Conservation (phyloP, 2,888 invertebrate species). For the Archips crataeganus region DNA sequence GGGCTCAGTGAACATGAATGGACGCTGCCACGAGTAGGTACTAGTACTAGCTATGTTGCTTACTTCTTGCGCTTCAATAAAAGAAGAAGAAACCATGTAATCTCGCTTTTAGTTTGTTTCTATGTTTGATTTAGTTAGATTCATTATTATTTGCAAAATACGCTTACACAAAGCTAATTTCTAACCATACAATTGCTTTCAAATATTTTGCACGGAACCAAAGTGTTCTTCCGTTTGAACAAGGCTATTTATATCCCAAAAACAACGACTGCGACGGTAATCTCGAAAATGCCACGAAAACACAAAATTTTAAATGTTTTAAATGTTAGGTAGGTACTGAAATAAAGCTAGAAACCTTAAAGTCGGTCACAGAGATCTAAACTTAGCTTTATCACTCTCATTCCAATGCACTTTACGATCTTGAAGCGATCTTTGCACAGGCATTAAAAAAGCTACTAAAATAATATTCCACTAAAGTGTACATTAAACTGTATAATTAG, state of each 20-base stretch:
- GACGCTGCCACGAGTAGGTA: conserved; percentile 1
- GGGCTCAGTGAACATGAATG: conserved; percentile 35
- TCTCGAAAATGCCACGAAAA: neutral
- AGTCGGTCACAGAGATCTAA: conserved; percentile 49
- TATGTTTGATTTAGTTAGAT: neutral
- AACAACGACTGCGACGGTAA: neutral
- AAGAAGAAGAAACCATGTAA: neutral
- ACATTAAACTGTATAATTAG: neutral
- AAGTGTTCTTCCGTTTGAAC: neutral
- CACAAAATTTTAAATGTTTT: conserved; percentile 2
- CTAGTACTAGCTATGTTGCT: conserved; percentile 19
- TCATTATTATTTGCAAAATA: neutral
- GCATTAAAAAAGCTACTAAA: conserved; percentile 49
- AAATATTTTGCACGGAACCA: neutral
- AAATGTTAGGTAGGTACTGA: too few relatives aligned
- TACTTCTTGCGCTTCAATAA: neutral
- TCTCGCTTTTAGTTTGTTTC: neutral
- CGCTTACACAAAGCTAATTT: too few relatives aligned
- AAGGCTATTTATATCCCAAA: neutral
- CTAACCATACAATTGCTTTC: neutral
- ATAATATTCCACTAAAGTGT: conserved; percentile 1
- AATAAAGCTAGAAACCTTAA: conserved; percentile 32
- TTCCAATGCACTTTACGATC: conserved; percentile 55
- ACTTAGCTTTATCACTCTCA: conserved; percentile 54
- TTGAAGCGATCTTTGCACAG: conserved; percentile 49